Conservation (phyloP, 2,113 vertebrate species). For the Mastomys natalensis region DNA sequence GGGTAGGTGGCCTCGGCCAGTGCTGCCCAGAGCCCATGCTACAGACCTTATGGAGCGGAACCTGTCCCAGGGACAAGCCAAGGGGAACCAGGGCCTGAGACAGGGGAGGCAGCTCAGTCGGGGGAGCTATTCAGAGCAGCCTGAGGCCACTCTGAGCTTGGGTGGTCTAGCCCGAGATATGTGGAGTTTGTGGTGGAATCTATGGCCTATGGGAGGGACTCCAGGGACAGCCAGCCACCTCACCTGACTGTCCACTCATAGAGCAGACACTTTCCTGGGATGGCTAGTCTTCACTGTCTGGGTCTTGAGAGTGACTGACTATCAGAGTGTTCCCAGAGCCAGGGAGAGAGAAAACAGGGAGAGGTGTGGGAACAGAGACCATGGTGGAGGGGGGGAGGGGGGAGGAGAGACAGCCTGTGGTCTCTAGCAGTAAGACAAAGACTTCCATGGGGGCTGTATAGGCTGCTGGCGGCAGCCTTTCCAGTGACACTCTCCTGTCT, state of each 20-base stretch:
- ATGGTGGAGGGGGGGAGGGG: neutral
- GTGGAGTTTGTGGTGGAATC: neutral
- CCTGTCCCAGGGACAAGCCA: neutral
- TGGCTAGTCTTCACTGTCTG: neutral
- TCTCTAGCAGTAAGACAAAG: neutral
- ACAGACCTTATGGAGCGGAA: neutral
- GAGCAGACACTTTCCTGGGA: neutral
- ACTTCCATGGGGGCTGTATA: neutral
- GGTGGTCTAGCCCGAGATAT: neutral
- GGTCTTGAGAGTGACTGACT: neutral
- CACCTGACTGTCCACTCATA: neutral
- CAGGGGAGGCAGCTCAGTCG: neutral
- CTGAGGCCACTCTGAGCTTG: neutral
- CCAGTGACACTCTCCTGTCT: neutral
- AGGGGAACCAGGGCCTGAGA: neutral
- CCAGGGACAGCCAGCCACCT: rapidly evolving
- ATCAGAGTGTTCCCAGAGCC: neutral
- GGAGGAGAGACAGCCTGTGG: neutral
- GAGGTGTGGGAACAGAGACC: neutral
- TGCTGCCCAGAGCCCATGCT: neutral
- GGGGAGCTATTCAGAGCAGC: neutral
- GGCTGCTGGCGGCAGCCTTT: too few relatives aligned
- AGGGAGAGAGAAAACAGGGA: neutral
- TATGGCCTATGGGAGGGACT: rapidly evolving
- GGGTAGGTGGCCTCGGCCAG: neutral